Conservation (phyloP, 2,113 vertebrate species). For the Leptosomus discolor region DNA sequence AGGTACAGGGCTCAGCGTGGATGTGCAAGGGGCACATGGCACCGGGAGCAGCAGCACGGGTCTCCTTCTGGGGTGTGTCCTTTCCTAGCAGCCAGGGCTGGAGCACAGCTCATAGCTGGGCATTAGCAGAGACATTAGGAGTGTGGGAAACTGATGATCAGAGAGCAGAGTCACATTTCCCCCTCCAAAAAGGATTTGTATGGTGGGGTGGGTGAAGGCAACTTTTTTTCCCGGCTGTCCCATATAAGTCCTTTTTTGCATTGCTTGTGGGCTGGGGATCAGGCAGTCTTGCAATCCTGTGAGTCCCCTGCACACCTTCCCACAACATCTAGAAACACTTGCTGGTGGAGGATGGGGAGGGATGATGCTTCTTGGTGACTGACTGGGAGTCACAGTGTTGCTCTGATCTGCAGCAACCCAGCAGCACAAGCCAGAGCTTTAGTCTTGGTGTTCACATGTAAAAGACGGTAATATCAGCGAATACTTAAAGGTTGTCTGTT, state of each 20-base stretch:
- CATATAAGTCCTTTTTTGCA: accelerated
- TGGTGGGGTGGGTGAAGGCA: background rate
- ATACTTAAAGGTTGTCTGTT: background rate
- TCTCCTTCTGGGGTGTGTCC: accelerated
- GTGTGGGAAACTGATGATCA: background rate
- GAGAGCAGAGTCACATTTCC: background rate
- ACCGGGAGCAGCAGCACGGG: accelerated
- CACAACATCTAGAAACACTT: accelerated
- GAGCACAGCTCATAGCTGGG: background rate
- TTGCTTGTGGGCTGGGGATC: accelerated
- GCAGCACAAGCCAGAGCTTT: background rate
- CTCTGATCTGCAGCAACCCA: background rate
- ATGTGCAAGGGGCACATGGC: accelerated
- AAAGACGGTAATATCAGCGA: too few relatives aligned
- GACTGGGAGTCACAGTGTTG: accelerated
- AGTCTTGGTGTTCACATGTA: accelerated
- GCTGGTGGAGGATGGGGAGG: accelerated
- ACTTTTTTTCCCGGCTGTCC: background rate
- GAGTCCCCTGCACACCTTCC: background rate
- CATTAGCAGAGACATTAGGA: accelerated
- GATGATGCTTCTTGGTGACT: background rate
- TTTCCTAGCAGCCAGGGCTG: background rate
- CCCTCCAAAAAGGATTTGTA: background rate
- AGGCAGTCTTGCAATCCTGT: background rate
- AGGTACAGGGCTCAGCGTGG: accelerated